These are phyloP conservation scores for Pachydiplax longipennis DNA, from an alignment of 2,888 invertebrate genomes.

Conservation along the genomic window DNA sequence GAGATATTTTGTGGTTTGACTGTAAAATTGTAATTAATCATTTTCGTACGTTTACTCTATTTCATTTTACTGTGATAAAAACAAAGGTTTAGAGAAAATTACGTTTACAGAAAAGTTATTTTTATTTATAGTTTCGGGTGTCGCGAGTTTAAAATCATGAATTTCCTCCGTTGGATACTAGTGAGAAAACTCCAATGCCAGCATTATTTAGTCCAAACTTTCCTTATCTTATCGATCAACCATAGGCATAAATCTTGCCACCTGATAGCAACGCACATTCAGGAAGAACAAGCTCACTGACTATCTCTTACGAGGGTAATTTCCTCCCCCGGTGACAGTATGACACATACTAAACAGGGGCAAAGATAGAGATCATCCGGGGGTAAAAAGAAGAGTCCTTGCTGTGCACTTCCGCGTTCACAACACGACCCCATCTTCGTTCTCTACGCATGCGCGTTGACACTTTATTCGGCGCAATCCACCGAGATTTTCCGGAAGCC, in stretches of 20 bases:
- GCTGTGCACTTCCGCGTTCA: not conserved
- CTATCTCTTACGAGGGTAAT: not conserved
- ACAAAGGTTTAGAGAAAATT: too few species aligned
- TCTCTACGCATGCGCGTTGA: not conserved
- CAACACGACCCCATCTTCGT: not conserved
- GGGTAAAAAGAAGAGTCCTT: not conserved
- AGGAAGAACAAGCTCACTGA: not conserved
- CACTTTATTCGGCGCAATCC: not conserved
- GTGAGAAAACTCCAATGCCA: too few species aligned
- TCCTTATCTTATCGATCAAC: too few species aligned
- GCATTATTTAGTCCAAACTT: too few species aligned
- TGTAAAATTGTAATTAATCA: too few species aligned
- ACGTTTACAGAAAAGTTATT: too few species aligned
- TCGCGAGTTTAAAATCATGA: too few species aligned
- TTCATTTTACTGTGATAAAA: too few species aligned
- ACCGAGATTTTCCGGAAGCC: constrained; percentile 4
- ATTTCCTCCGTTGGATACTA: too few species aligned
- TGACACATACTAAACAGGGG: not conserved
- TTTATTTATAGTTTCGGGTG: too few species aligned
- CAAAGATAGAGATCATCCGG: not conserved
- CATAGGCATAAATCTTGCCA: not conserved
- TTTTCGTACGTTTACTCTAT: too few species aligned
- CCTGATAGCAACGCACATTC: not conserved
- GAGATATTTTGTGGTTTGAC: too few species aligned
- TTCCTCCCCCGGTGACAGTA: not conserved